phyloP scores from a whole-genome alignment of 2,797 vertebrate genomes.

The Benthosema pterotum region DNA sequence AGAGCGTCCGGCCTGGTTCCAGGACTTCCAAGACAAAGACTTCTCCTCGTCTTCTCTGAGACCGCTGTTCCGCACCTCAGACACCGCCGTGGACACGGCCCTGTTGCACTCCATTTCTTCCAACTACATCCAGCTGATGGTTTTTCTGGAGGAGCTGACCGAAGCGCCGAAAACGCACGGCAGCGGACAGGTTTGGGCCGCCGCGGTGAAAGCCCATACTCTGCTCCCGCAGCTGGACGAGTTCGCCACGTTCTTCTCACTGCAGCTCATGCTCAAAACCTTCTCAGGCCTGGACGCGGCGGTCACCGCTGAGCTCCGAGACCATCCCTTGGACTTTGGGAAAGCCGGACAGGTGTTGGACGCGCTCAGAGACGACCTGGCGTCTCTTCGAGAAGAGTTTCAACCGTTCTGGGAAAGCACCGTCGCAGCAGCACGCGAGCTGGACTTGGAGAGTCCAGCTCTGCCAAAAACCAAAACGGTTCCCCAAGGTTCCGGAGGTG shows the following conservation, averaged over 20 bases:
- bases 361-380: slow-evolving; percentile 1
- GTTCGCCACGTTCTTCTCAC: slow-evolving; percentile 2
- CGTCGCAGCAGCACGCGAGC: neutral
- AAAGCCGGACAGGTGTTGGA: slow-evolving; percentile 8
- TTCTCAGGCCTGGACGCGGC: slow-evolving; percentile 11
- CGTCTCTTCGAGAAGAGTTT: slow-evolving; percentile 6
- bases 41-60: neutral
- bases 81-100: slow-evolving; percentile 10
- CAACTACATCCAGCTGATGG: neutral
- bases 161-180: no score
- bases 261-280: slow-evolving; percentile 12
- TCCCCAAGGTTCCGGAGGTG: no score
- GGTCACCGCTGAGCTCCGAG: slow-evolving; percentile 4
- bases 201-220: slow-evolving; percentile 11
- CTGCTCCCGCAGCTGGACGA: slow-evolving; percentile 8
- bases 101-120: slow-evolving; percentile 10
- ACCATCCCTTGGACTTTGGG: slow-evolving; percentile 2
- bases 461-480: no score
- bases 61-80: slow-evolving; percentile 1
- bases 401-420: slow-evolving; percentile 5
- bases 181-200: no score
- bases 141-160: slow-evolving; percentile 10
- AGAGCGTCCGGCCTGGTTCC: slow-evolving; percentile 7
- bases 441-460: slow-evolving; percentile 9
- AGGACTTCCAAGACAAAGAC: slow-evolving; percentile 12